These are phyloP conservation scores for Caenorhabditis wallacei DNA, from an alignment of 2,888 invertebrate genomes.

Conservation along the genomic window DNA sequence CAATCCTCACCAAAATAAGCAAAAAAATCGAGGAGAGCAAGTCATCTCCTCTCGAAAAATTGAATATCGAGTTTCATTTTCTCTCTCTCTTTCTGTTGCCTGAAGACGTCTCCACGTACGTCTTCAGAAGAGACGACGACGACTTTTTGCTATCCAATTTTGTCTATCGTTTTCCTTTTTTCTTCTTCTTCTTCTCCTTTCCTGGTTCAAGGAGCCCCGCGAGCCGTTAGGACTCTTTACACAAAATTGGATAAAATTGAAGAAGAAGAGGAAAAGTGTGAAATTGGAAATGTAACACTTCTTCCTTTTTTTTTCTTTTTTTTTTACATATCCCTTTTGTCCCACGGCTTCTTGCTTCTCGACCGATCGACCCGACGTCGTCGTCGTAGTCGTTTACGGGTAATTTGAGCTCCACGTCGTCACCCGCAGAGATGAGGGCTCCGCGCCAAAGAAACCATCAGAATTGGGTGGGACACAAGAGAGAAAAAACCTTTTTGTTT, in stretches of 20 bases:
- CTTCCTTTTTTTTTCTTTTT: slow-evolving; percentile 16
- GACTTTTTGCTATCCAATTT: slow-evolving; percentile 56
- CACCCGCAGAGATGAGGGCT: slow-evolving; percentile 20
- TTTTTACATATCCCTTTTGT: slow-evolving; percentile 29
- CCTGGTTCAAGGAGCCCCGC: slow-evolving; percentile 17
- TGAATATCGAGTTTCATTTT: slow-evolving; percentile 54
- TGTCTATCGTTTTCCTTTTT: slow-evolving; percentile 44
- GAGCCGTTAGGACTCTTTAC: slow-evolving; percentile 41
- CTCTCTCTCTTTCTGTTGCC: slow-evolving; percentile 26
- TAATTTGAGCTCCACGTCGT: slow-evolving; percentile 49
- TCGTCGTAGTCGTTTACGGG: slow-evolving; percentile 25
- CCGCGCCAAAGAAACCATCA: slow-evolving; percentile 37
- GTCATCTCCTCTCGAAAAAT: slow-evolving; percentile 50
- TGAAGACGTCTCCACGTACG: slow-evolving; percentile 38
- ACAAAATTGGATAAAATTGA: slow-evolving; percentile 55
- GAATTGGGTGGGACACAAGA: slow-evolving; percentile 6
- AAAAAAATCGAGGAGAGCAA: slow-evolving; percentile 46
- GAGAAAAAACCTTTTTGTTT: slow-evolving; percentile 29
- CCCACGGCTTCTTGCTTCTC: slow-evolving; percentile 45
- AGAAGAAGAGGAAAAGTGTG: slow-evolving; percentile 51
- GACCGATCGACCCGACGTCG: slow-evolving; percentile 25
- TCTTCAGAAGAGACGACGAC: slow-evolving; percentile 38
- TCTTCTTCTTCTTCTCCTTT: slow-evolving; percentile 16
- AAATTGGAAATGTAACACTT: slow-evolving; percentile 62
- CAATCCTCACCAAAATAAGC: slow-evolving; percentile 44